Evolutionary conservation across 1,140 invertebrate genomes (phyloP).

Genomic region (Phortica variegata): DNA sequence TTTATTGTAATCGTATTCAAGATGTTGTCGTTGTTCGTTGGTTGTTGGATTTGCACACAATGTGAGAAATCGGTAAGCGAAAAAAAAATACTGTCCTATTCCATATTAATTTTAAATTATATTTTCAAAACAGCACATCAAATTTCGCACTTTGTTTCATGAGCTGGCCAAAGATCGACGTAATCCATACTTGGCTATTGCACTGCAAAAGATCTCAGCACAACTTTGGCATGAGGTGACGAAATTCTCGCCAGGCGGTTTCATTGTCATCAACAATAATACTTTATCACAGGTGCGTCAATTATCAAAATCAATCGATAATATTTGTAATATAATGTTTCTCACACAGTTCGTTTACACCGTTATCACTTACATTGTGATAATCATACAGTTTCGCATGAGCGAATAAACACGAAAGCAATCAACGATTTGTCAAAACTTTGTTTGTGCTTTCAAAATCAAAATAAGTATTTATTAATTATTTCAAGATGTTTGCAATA

Average conservation of each 20-base stretch:
- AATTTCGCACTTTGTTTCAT: slow-evolving; percentile 20
- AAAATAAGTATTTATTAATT: no score
- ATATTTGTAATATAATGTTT: background rate
- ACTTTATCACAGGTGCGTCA: slow-evolving; percentile 27
- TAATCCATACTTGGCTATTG: slow-evolving; percentile 20
- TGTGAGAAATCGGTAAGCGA: slow-evolving; percentile 11
- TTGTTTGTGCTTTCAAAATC: background rate
- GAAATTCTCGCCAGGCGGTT: slow-evolving; percentile 29
- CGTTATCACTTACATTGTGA: slow-evolving; percentile 28
- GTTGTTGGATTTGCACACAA: slow-evolving; percentile 25
- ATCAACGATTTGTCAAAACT: background rate
- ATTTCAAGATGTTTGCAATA: no score
- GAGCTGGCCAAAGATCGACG: slow-evolving; percentile 18
- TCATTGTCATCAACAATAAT: slow-evolving; percentile 27
- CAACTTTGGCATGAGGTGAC: slow-evolving; percentile 33
- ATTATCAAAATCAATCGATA: no score
- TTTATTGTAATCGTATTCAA: background rate
- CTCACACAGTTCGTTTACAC: slow-evolving; percentile 30
- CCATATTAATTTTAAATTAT: no score
- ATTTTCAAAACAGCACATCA: slow-evolving; percentile 9
- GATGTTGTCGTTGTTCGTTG: slow-evolving; percentile 3
- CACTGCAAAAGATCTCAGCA: slow-evolving; percentile 9
- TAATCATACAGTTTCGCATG: slow-evolving; percentile 40
- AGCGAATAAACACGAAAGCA: background rate
- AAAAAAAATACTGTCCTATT: no score